Conservation (phyloP, 2,797 vertebrate species). For the Octomys mimax region DNA sequence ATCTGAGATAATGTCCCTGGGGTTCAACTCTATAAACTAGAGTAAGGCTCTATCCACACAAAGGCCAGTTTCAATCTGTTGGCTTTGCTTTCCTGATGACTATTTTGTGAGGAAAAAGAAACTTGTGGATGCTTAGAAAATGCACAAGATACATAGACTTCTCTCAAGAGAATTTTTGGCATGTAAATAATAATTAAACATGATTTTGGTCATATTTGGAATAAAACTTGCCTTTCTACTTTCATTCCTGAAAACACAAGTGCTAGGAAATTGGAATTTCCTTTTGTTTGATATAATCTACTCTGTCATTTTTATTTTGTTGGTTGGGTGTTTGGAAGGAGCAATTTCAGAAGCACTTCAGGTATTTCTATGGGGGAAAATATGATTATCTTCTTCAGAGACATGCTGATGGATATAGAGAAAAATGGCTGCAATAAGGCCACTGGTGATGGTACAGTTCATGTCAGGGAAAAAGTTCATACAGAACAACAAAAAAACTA, state of each 20-base stretch:
- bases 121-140: background rate
- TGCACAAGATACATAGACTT: background rate
- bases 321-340: background rate
- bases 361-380: background rate
- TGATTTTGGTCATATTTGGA: background rate
- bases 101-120: constrained; percentile 20
- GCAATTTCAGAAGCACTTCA: background rate
- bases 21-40: constrained; percentile 61
- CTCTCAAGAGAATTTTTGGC: constrained; percentile 2
- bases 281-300: background rate
- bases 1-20: constrained; percentile 77
- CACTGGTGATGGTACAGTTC: background rate
- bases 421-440: background rate
- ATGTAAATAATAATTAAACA: constrained; percentile 48
- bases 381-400: background rate
- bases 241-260: constrained; percentile 9
- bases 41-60: constrained; percentile 39
- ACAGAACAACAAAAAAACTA: background rate
- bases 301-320: background rate
- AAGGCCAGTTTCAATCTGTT: constrained; percentile 55
- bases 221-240: background rate
- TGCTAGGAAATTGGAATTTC: background rate
- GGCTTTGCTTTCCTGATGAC: constrained; percentile 51
- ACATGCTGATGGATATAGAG: background rate
- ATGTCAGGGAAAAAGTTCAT: background rate